Evolutionary conservation across 2,797 vertebrate species (phyloP), one percentile per base, ranked within the genome.

Genomic region (Trachurus trachurus): DNA sequence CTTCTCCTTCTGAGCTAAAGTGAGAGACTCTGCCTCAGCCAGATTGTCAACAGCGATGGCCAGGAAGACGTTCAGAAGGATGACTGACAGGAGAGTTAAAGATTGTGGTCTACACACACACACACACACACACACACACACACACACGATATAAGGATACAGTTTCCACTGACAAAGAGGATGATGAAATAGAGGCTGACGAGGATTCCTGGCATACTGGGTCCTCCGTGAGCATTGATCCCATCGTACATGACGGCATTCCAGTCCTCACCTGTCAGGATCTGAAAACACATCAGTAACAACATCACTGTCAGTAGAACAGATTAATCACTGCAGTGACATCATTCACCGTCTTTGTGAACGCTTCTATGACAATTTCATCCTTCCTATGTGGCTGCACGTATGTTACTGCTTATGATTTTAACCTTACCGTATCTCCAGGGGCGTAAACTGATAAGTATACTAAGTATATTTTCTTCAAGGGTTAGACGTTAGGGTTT

Each of bases 241-340:
- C 97, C 97, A 3, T 98, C 94, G 7, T 98, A 98, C 98, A 99
- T 99, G 21, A 99, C 94, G 0, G 95, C 92, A 81, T 96, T 98
- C 98, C 98, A 99, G 87, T 97, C 97, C 68, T 99, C 98, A 4
- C 97, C 98, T 0, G 98, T 99, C 85, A 98, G 91, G 71, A 99
- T 96, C 98, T 98, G 70, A 56, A 37, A 67, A 84, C 47, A 71
- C 2, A 67, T 4, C 19, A 31, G 26, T 44, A 2, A 65, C 21
- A 49, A 15, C 3, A 37, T 53, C 6, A 13, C 53, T 1, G 5
- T 54, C 22, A 22, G 17, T 47, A 0, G 19, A 40, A 26, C 3
- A 40, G 39, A 40, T 40, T 11, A 9, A 40, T 54, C 26, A 26
- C 26, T 42, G 12, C 4, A 42, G 40, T 42, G 40, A 42, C 3